Conservation (phyloP, 2,113 vertebrate genomes). For the Poecile atricapillus region DNA sequence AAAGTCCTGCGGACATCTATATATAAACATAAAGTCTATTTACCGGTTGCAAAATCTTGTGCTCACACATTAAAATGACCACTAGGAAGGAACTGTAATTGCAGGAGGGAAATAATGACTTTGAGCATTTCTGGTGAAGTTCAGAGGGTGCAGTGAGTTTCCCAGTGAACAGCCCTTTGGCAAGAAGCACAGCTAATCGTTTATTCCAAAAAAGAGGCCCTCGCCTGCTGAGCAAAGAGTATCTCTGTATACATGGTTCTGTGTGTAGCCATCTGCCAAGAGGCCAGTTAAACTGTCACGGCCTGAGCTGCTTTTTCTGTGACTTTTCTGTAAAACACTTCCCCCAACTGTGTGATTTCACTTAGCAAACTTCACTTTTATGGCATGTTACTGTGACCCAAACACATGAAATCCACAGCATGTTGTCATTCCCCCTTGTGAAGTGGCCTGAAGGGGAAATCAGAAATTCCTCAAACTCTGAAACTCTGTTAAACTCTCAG, state of each 20-base stretch:
- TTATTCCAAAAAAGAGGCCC: conserved; percentile 42
- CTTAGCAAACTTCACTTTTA: background rate
- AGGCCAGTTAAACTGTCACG: background rate
- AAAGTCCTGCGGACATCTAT: fast-evolving
- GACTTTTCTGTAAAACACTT: background rate
- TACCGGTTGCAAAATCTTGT: background rate
- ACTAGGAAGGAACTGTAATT: background rate
- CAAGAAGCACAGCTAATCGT: background rate
- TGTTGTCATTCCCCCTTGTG: background rate
- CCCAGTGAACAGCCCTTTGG: background rate
- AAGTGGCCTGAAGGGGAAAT: background rate
- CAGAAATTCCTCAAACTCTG: background rate
- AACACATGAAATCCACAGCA: background rate
- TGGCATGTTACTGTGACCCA: background rate
- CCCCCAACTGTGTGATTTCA: background rate
- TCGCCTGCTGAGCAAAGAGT: background rate
- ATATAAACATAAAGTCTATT: background rate
- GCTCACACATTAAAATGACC: background rate
- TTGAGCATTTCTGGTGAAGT: background rate
- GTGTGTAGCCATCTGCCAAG: background rate
- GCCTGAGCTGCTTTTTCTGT: background rate
- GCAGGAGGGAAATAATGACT: background rate
- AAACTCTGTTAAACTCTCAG: background rate
- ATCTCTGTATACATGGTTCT: background rate
- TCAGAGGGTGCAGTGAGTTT: background rate